A percentile compares a stretch with the other conserved stretches of the same genome.
phyloP scores from a whole-genome alignment of 2,113 vertebrate species.

The Anseranas semipalmata region DNA sequence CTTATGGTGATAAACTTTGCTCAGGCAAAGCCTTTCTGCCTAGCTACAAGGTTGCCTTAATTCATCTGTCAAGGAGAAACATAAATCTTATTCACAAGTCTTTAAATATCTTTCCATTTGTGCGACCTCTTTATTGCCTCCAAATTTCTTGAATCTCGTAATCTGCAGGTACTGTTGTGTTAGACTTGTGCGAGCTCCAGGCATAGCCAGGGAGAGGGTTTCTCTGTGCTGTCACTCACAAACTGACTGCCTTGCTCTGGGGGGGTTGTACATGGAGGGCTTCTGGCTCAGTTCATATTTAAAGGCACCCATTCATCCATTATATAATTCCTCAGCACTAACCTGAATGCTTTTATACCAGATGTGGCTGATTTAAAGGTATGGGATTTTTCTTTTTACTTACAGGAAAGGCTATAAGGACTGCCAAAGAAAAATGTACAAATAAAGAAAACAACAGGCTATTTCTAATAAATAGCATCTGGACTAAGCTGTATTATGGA shows the following conservation, averaged over 20 bases:
- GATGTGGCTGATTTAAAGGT: neutral
- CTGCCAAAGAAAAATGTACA: neutral
- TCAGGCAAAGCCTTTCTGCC: neutral
- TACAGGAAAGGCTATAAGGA: neutral
- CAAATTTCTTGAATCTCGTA: neutral
- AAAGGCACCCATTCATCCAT: neutral
- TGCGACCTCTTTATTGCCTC: neutral
- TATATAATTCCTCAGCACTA: neutral
- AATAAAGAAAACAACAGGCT: neutral
- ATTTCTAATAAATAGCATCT: constrained; percentile 1
- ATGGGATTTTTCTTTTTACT: neutral
- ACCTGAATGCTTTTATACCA: neutral
- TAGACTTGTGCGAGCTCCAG: neutral
- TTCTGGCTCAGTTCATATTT: neutral
- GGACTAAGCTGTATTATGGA: neutral
- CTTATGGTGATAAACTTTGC: neutral
- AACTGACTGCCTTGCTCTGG: neutral
- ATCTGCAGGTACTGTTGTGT: neutral
- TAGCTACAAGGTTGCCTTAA: neutral
- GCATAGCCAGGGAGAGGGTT: neutral
- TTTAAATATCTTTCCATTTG: neutral
- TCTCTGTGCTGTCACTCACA: neutral
- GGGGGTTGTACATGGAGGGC: accelerated
- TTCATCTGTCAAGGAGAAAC: neutral
- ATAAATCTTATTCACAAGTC: neutral